Conservation (phyloP, 2,797 vertebrate genomes). For the Graptemys geographica region DNA sequence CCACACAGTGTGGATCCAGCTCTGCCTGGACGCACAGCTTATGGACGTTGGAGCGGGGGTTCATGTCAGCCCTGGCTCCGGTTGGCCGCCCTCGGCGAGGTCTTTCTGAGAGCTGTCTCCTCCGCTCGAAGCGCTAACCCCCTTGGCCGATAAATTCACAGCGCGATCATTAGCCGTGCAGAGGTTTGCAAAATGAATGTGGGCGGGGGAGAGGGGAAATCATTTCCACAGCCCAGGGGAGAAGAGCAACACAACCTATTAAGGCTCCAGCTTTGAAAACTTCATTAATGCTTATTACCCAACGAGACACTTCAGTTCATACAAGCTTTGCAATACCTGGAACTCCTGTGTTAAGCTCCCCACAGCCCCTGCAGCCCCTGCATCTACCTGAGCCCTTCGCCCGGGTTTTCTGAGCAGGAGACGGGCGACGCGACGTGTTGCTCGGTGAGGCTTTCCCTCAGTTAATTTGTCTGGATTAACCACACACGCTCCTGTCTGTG, state of each 20-base stretch:
- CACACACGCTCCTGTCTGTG: neutral
- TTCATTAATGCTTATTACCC: neutral
- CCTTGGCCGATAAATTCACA: neutral
- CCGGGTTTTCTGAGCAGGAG: neutral
- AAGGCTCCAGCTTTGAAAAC: neutral
- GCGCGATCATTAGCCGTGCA: neutral
- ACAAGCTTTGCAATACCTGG: neutral
- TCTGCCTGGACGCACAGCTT: accelerated
- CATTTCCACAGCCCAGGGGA: neutral
- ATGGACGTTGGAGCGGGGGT: neutral
- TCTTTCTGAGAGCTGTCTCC: neutral
- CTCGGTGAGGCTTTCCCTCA: neutral
- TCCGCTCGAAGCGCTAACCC: neutral
- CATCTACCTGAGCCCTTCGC: neutral
- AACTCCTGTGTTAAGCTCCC: neutral
- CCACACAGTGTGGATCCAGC: neutral
- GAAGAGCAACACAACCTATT: neutral
- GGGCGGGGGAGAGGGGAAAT: too few relatives aligned
- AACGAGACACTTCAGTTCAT: neutral
- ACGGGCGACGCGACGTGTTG: accelerated
- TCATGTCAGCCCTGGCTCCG: neutral
- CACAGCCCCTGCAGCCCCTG: neutral
- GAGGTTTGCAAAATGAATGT: neutral
- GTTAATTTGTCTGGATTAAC: neutral
- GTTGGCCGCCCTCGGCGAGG: neutral